Conservation (phyloP, 2,113 vertebrate genomes). For the Pterophyllum scalare region DNA sequence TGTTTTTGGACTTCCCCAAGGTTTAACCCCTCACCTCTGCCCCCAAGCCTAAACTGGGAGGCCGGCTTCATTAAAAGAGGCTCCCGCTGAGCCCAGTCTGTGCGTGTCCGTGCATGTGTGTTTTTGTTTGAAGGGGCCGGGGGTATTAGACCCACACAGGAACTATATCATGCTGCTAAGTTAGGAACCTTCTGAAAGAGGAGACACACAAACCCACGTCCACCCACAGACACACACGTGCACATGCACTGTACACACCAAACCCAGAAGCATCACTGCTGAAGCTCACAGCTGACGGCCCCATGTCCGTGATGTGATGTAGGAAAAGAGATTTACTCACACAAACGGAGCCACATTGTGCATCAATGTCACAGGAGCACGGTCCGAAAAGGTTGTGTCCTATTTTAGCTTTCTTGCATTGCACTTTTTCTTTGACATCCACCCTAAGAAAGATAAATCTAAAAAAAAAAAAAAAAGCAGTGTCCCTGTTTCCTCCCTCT, state of each 20-base stretch:
- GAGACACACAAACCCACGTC: constrained; percentile 37
- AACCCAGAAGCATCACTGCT: constrained; percentile 13
- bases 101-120: constrained; percentile 29
- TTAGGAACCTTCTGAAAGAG: constrained; percentile 30
- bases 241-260: constrained; percentile 12
- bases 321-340: constrained; percentile 31
- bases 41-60: constrained; percentile 65
- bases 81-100: constrained; percentile 69
- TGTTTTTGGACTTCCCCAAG: constrained; percentile 70
- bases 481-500: neutral
- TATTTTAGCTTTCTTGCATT: neutral
- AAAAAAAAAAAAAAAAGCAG: neutral
- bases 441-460: neutral
- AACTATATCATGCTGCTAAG: constrained; percentile 66
- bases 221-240: constrained; percentile 23
- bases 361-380: constrained; percentile 40
- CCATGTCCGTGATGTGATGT: constrained; percentile 9
- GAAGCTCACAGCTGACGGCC: constrained; percentile 44
- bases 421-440: neutral
- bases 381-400: constrained; percentile 21
- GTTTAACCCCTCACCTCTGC: constrained; percentile 77
- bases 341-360: neutral
- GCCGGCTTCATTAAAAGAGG: constrained; percentile 79
- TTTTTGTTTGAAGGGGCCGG: constrained; percentile 50
- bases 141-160: constrained; percentile 60